These are phyloP conservation scores for Tetrao urogallus DNA, from an alignment of 2,113 vertebrate species.

Conservation along the genomic window DNA sequence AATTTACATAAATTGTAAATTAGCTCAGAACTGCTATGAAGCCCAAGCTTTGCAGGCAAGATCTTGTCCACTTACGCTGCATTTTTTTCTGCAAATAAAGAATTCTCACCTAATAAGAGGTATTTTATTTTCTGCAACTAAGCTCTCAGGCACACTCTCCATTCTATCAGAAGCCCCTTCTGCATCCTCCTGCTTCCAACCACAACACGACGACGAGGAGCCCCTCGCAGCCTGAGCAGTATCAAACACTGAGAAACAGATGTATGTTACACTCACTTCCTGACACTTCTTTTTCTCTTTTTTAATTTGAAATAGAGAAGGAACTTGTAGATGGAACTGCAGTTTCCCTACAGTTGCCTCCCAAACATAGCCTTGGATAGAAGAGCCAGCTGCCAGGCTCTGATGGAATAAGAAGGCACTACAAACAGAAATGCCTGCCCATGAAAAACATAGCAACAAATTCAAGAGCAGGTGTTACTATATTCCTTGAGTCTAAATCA, in stretches of 20 bases:
- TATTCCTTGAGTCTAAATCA: background rate
- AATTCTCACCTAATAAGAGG: background rate
- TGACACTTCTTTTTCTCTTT: background rate
- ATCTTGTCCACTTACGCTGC: rapidly evolving
- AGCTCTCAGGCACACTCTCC: background rate
- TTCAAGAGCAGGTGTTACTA: background rate
- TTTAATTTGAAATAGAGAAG: background rate
- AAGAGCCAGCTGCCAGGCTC: background rate
- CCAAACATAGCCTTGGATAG: background rate
- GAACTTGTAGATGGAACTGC: background rate
- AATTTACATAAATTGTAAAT: background rate
- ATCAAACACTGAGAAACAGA: background rate
- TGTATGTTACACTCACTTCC: background rate
- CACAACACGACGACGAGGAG: background rate
- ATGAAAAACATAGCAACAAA: background rate
- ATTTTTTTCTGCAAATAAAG: background rate
- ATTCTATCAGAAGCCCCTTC: background rate
- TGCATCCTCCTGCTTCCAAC: background rate
- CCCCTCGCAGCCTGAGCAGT: rapidly evolving
- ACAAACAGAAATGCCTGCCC: background rate
- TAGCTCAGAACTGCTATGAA: background rate
- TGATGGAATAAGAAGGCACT: background rate
- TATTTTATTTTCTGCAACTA: background rate
- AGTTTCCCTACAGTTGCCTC: background rate
- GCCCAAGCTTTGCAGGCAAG: background rate